Evolutionary conservation across 2,797 vertebrate genomes (phyloP).

Genomic region (Carduelis carduelis): DNA sequence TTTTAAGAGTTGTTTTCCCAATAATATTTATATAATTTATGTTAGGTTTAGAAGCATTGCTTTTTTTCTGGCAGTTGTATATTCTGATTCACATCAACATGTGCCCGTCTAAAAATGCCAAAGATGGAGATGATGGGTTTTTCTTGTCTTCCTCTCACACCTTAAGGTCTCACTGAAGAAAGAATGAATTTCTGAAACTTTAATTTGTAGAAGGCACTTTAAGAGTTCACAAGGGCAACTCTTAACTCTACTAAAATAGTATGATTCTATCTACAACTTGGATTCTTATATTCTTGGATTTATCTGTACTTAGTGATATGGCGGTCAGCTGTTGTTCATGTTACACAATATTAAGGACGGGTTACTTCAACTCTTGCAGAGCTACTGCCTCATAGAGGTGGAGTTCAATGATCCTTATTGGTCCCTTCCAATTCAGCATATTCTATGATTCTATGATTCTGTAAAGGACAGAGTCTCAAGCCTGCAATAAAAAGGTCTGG

Average conservation of each 20-base stretch:
- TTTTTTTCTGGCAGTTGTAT: neutral
- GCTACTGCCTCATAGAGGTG: neutral
- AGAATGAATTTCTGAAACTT: neutral
- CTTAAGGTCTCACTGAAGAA: neutral
- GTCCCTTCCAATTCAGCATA: neutral
- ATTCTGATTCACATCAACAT: neutral
- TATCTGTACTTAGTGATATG: neutral
- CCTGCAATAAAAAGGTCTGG: neutral
- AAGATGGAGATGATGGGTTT: neutral
- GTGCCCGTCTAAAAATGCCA: accelerated
- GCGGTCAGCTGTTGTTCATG: neutral
- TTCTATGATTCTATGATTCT: neutral
- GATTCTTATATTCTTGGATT: neutral
- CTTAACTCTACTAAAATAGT: neutral
- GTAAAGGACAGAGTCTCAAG: neutral
- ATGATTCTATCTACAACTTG: neutral
- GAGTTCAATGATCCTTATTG: neutral
- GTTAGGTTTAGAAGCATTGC: neutral
- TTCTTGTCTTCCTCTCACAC: neutral
- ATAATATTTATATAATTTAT: neutral
- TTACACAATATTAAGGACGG: neutral
- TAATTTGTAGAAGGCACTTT: neutral
- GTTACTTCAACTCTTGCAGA: neutral
- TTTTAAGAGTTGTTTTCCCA: neutral
- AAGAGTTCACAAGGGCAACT: neutral